These are phyloP conservation scores for Dipodomys ordii DNA, from an alignment of 2,113 vertebrate genomes.

Conservation along the genomic window DNA sequence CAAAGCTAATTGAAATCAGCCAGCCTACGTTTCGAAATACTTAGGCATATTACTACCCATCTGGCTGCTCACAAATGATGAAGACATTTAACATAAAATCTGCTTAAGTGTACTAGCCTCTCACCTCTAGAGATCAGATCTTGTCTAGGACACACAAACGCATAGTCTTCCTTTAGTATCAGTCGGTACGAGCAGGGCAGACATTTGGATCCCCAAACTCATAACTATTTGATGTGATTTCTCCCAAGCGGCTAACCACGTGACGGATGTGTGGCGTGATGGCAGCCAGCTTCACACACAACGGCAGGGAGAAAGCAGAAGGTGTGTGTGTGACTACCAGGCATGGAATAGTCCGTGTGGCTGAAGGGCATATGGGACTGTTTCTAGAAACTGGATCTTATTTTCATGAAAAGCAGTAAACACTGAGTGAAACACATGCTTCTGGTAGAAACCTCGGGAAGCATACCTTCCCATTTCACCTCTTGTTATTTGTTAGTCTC, in stretches of 20 bases:
- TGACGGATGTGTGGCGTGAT: constrained; percentile 20
- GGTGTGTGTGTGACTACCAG: constrained; percentile 19
- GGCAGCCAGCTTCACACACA: constrained; percentile 15
- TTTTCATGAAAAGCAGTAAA: constrained; percentile 40
- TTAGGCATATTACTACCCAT: constrained; percentile 75
- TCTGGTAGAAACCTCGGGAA: constrained; percentile 13
- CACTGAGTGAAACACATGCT: constrained; percentile 38
- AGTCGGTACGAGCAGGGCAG: constrained; percentile 28
- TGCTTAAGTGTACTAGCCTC: constrained; percentile 76
- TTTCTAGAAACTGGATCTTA: constrained; percentile 8
- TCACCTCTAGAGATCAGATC: constrained; percentile 78
- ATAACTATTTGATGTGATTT: constrained; percentile 47
- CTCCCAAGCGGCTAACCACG: constrained; percentile 40
- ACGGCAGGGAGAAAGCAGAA: constrained; percentile 26
- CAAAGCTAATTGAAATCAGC: constrained; percentile 83
- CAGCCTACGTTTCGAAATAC: constrained; percentile 81
- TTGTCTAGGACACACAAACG: constrained; percentile 54
- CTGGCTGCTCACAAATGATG: constrained; percentile 81
- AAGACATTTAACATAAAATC: constrained; percentile 79
- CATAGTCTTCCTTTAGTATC: constrained; percentile 60
- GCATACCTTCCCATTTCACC: constrained; percentile 28
- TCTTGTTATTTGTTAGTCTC: constrained; percentile 49
- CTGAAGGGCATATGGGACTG: constrained; percentile 16
- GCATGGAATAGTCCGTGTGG: neutral
- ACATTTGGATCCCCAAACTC: constrained; percentile 56